Evolutionary conservation across 2,888 invertebrate genomes (phyloP), one percentile per base, ranked within the genome.

Genomic region (Cylindroiulus punctatus): DNA sequence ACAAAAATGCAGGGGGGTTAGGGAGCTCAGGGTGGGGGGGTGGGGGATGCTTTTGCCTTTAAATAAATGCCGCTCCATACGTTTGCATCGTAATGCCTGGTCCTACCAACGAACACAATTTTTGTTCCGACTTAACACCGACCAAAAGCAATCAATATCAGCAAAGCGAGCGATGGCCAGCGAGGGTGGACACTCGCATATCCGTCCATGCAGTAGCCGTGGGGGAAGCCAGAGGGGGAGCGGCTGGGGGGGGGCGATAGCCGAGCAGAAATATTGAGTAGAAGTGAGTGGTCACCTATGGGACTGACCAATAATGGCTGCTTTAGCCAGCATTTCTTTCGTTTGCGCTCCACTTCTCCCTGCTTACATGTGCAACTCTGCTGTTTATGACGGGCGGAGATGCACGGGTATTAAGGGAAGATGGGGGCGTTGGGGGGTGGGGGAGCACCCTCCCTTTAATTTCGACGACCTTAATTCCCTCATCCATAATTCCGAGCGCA

Each of bases 111-210:
- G 42, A 40, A 84, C 14, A 42, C 84, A 40, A 84, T 84, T 84
- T 84, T 84, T 84, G 84, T 26, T 40, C 40, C 40, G 40, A 42
- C 42, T 84, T 84, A 36, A 22, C 84, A 84, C 42, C 40, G 84
- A 84, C 84, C 36, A 36, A 40, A 84, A 40, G 84, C 40, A 84
- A 84, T 84, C 84, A 84, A 84, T 84, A 84, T 84, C 32, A 36
- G 81, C 81, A 81, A 81, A 81, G 32, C 81, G 30, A 81, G 32
- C 32, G 81, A 81, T 81, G 32, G 26, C 32, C 32, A 32, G 81
- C 32, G n/a, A 26, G 47, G 81, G 26, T 81, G 81, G 47, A 47
- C 47, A 47, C 47, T 47, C 17, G 47, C 47, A 47, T 47, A 47
- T 47, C 47, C 47, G 47, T 47, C 47, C 47, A 47, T 12, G 47